These are phyloP conservation scores for Eumeta japonica DNA, from an alignment of 1,140 invertebrate species.

Conservation along the genomic window DNA sequence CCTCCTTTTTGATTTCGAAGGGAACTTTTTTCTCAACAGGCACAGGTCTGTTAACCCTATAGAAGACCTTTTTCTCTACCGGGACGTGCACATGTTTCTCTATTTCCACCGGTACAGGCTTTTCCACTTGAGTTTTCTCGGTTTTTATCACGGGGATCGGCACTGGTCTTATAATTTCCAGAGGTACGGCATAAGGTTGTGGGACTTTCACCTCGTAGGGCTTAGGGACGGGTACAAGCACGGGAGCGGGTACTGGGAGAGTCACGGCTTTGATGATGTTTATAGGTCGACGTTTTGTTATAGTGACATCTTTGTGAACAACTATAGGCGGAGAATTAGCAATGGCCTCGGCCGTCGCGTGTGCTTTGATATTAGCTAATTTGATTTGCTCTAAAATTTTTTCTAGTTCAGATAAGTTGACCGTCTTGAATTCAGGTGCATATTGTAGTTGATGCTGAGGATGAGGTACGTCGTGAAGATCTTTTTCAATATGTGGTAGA, in stretches of 20 bases:
- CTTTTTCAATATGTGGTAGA: not conserved
- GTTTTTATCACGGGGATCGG: constrained; percentile 16
- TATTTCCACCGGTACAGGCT: constrained; percentile 11
- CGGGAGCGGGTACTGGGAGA: constrained; percentile 16
- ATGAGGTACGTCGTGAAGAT: constrained; percentile 1
- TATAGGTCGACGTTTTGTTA: constrained; percentile 16
- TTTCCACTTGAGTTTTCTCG: constrained; percentile 16
- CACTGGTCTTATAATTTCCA: constrained; percentile 20
- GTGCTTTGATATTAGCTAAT: constrained; percentile 19
- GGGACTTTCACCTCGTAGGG: constrained; percentile 23
- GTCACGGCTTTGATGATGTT: constrained; percentile 20
- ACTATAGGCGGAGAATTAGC: constrained; percentile 12
- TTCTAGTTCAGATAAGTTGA: constrained; percentile 20
- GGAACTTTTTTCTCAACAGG: constrained; percentile 18
- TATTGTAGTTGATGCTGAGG: constrained; percentile 11
- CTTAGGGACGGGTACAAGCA: constrained; percentile 17
- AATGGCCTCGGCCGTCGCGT: constrained; percentile 11
- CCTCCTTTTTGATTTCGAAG: constrained; percentile 6
- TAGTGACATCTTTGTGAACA: constrained; percentile 19
- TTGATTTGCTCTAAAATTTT: constrained; percentile 18
- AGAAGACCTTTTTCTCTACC: constrained; percentile 17
- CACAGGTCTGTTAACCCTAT: constrained; percentile 11
- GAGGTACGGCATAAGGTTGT: constrained; percentile 19
- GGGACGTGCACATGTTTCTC: constrained; percentile 13
- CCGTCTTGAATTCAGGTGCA: constrained; percentile 20